Conservation (phyloP, 2,888 invertebrate genomes). For the Uloborus plumipes region DNA sequence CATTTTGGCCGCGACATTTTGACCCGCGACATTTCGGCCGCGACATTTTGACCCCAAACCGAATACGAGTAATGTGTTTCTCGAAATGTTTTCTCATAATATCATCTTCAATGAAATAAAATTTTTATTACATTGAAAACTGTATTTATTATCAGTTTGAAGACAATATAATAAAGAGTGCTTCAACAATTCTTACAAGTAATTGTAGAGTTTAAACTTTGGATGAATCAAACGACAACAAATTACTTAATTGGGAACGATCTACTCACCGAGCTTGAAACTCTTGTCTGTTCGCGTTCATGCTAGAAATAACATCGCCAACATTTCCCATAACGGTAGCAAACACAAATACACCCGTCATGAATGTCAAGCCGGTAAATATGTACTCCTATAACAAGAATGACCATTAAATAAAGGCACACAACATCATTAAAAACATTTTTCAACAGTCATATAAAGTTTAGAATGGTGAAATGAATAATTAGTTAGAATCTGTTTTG, state of each 20-base stretch:
- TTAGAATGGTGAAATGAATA: neutral
- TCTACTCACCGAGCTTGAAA: conserved; percentile 69
- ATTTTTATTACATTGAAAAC: too few species aligned
- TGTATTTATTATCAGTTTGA: too few species aligned
- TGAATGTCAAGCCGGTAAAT: conserved; percentile 70
- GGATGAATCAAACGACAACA: neutral
- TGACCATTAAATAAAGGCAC: neutral
- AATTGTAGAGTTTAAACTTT: neutral
- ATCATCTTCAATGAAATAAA: too few species aligned
- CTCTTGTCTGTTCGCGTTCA: conserved; percentile 70
- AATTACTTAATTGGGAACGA: neutral
- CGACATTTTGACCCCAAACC: too few species aligned
- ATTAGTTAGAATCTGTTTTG: neutral
- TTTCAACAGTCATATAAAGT: too few species aligned
- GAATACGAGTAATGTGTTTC: too few species aligned
- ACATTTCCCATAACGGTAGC: conserved; percentile 71
- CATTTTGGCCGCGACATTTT: too few species aligned
- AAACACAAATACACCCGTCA: conserved; percentile 71
- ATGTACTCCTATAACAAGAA: conserved; percentile 69
- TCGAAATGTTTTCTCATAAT: too few species aligned
- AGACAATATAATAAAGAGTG: too few species aligned
- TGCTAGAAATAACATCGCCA: conserved; percentile 71
- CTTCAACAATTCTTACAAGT: too few species aligned
- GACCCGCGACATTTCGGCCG: too few species aligned
- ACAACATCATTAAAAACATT: too few species aligned